Base-by-base conservation (phyloP, 2,888 invertebrate genomes). In the Cryptophagus acutangulus region DNA sequence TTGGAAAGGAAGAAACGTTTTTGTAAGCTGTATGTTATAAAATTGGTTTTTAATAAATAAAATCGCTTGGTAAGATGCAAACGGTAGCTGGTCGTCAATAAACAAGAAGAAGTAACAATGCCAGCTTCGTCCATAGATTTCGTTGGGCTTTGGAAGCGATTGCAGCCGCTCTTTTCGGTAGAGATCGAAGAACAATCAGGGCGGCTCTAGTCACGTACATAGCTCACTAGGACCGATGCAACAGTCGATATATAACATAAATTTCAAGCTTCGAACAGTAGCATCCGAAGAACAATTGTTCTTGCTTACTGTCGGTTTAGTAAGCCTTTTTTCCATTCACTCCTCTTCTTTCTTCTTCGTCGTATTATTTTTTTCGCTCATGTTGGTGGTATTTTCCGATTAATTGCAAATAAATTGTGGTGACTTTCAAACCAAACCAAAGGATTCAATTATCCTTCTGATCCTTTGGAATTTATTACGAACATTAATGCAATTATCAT, bases 271-370 rank as follows among this genome's bases (percentile, higher is more conserved):
- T 8, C 16, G 64, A 66, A 67, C 67, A 62, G 67, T 67, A 67
- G 67, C 66, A 65, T 66, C 66, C 54, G 55, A 62, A 64, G 63
- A 66, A 67, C 67, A 67, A 67, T 67, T 67, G 67, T 67, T 66
- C 65, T 64, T 63, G 65, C 62, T 64, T 66, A 63, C 61, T 62
- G 65, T 66, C 66, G 62, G 63, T 66, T 64, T 63, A 58, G 62
- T 64, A 62, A 62, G 63, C 62, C 62, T 6, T 62, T 63, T 58
- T 57, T 52, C 54, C 51, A 49, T 53, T 55, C 52, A 51, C 61
- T 61, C 54, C 58, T 51, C 43, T 29, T 29, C n/a, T 36, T 17
- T n/a, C 35, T 38, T 33, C 35, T 41, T 39, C 17, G 12, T 40
- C 28, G 36, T 43, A 31, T 41, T 30, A 28, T 25, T n/a, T 28